Conservation (phyloP, 2,888 invertebrate species). For the Cancer borealis region DNA sequence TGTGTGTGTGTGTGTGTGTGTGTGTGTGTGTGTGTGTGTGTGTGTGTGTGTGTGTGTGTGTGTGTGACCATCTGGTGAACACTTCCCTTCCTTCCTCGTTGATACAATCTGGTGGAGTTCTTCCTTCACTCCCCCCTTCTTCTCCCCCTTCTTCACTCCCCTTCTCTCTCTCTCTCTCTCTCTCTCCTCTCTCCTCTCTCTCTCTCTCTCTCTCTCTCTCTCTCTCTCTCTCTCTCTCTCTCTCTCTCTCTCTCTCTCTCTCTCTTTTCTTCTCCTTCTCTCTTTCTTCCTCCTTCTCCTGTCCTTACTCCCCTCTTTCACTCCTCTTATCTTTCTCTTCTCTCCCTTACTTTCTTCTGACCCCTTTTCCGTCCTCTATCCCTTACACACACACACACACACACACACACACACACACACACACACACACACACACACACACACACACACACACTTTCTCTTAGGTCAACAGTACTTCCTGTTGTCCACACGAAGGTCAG, state of each 20-base stretch:
- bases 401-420: constrained; percentile 34
- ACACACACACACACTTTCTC: constrained; percentile 49
- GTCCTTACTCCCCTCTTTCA: background rate
- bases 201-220: background rate
- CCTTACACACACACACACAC: background rate
- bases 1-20: constrained; percentile 36
- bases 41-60: constrained; percentile 39
- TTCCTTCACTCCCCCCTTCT: background rate
- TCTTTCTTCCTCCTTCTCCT: background rate
- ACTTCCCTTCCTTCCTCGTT: constrained; percentile 25
- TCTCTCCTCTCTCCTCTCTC: background rate
- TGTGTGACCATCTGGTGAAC: constrained; percentile 30
- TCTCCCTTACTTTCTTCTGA: background rate
- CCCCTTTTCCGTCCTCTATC: background rate
- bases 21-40: constrained; percentile 21
- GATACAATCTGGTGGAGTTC: background rate
- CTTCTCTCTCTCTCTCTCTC: background rate
- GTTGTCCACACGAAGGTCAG: constrained; percentile 50
- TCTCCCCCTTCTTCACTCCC: background rate
- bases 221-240: background rate
- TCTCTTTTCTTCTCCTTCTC: background rate
- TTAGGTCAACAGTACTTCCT: constrained; percentile 61
- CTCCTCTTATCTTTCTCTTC: background rate
- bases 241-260: background rate
- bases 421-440: constrained; percentile 23